phyloP scores from a whole-genome alignment of 2,888 invertebrate species.

The Dinocampus coccinellae region DNA sequence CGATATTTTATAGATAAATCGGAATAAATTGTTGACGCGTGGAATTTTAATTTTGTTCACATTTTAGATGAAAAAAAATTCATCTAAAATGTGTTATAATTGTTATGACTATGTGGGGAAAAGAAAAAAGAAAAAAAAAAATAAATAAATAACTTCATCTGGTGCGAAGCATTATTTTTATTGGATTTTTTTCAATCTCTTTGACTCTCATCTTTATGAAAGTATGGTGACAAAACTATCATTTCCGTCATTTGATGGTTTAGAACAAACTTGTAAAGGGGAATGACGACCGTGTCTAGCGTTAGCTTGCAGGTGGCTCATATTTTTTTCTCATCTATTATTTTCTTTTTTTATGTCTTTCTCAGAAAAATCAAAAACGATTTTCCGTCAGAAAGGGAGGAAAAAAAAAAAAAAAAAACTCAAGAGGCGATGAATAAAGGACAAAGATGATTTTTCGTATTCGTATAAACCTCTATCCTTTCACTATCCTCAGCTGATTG shows the following conservation, averaged over 20 bases:
- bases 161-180: no score
- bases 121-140: no score
- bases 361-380: not conserved
- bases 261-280: slow-evolving; percentile 19
- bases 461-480: not conserved
- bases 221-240: slow-evolving; percentile 27
- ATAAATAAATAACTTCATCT: no score
- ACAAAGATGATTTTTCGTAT: not conserved
- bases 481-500: slow-evolving; percentile 56
- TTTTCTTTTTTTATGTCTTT: not conserved
- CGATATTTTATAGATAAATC: no score
- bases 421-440: slow-evolving; percentile 22
- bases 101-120: no score
- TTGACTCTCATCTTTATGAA: not conserved
- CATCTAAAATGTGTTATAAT: no score
- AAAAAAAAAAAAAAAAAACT: not conserved
- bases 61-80: no score
- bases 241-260: slow-evolving; percentile 39
- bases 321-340: slow-evolving; percentile 8
- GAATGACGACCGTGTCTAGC: not conserved
- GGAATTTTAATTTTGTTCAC: no score
- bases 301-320: slow-evolving; percentile 25
- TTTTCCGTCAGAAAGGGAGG: not conserved
- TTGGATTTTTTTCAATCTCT: slow-evolving; percentile 10
- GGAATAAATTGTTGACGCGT: no score